phyloP scores from a whole-genome alignment of 1,140 invertebrate genomes.

The Bombyx mandarina region DNA sequence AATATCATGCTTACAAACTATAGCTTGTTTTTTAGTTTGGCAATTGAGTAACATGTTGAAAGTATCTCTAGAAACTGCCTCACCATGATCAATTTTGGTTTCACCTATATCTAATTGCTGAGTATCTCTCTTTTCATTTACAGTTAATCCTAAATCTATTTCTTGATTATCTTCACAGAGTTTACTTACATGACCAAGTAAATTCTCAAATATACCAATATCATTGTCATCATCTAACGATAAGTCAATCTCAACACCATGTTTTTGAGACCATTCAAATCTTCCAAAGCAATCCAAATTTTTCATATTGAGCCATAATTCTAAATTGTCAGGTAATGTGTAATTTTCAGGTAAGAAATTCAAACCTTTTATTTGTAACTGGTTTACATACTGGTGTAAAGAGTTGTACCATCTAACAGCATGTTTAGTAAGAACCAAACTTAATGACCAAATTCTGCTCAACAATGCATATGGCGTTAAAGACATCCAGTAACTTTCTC shows the following conservation, averaged over 20 bases:
- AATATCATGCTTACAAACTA: conserved; percentile 28
- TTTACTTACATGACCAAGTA: conserved; percentile 46
- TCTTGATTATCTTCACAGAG: conserved; percentile 28
- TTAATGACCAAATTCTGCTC: conserved; percentile 73
- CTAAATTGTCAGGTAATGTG: conserved; percentile 63
- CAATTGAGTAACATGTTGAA: conserved; percentile 17
- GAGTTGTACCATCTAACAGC: conserved; percentile 69
- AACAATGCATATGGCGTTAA: conserved; percentile 71
- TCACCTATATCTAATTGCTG: conserved; percentile 2
- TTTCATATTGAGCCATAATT: conserved; percentile 66
- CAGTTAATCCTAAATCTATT: conserved; percentile 11
- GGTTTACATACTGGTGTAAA: conserved; percentile 51
- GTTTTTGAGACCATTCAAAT: conserved; percentile 45
- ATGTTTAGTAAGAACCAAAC: conserved; percentile 59
- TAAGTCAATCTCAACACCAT: conserved; percentile 27
- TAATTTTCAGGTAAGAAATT: conserved; percentile 67
- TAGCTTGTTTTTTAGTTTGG: conserved; percentile 8
- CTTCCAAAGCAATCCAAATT: conserved; percentile 54
- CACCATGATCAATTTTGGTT: conserved; percentile 18
- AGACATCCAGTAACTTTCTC: conserved; percentile 72
- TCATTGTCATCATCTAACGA: conserved; percentile 28
- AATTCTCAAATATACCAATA: conserved; percentile 33
- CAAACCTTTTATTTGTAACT: conserved; percentile 61
- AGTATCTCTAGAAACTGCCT: conserved; percentile 23
- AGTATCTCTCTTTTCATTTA: conserved; percentile 9